Base-by-base conservation (phyloP, 2,888 invertebrate genomes). In the Ormyrus thymus region DNA sequence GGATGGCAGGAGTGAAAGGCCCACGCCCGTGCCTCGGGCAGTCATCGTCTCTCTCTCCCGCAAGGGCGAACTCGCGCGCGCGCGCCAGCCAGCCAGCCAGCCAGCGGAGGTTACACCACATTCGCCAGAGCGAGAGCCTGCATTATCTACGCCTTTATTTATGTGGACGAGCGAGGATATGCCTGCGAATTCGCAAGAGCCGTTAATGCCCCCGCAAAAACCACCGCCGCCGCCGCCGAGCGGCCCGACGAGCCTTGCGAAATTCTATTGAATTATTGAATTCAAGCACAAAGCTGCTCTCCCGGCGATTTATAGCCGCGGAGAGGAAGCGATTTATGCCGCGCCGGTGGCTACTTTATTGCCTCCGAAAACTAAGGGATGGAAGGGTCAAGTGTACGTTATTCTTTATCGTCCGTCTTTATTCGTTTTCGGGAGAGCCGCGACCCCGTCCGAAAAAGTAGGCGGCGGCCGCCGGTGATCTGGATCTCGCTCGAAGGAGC, bases 1-100 rank as follows among this genome's bases (percentile, higher is more conserved):
- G 74, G 77, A 78, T 71, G 65, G 81, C 78, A 89, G 88, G 89
- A 90, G 90, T 90, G 90, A 90, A 90, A 90, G 90, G 90, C 89
- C 90, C 89, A 90, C 90, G 90, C 90, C 90, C 89, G 89, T 89
- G 90, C 90, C 90, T 88, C 86, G 81, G 90, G 90, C 89, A 86
- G 84, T 83, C 83, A 78, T 66, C 81, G 79, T 78, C 73, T 56
- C 29, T 69, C 64, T 46, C 53, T 66, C 51, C 29, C 68, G 62
- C 65, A 66, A 65, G 65, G 66, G 77, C 71, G 71, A 46, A n/a
- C 65, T 11, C 50, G 13, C 10, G 59, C 56, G 53, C 66, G 68
- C 68, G 69, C 71, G n/a, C n/a, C n/a, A n/a, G n/a, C n/a, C n/a
- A n/a, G n/a, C n/a, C 61, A 61, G 51, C 11, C 61, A 64, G 64